Evolutionary conservation across 2,888 invertebrate species (phyloP), one percentile per base, ranked within the genome.

Genomic region (Drosophila antonietae): DNA sequence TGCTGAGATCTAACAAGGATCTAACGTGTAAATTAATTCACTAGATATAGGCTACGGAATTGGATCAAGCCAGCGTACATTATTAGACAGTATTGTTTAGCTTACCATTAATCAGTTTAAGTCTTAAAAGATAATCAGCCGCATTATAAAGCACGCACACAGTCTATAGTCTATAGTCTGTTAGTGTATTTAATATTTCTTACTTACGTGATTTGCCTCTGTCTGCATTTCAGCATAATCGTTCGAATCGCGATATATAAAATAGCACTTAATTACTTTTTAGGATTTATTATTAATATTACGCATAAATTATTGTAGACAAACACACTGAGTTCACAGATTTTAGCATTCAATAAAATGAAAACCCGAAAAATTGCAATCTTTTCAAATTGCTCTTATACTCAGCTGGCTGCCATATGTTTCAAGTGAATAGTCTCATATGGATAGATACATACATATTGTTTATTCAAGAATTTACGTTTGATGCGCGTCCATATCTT

Each of bases 301-400:
- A 78, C 47, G 63, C 70, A 70, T 83, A 83, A 76, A 76, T 78
- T 86, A 86, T 83, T 87, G 65, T 81, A 87, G 77, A 70, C 74
- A 76, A 55, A 68, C 56, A 76, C 41, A 55, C 60, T 69, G 68
- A 78, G 55, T 73, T 77, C 71, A 71, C 69, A 70, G 62, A 71
- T 60, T 71, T 67, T 69, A 73, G 72, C 73, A 76, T 79, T 69
- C 77, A 78, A 78, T 75, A 75, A 78, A 85, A 75, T 68, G 74
- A 75, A 65, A 73, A 66, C 35, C 53, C 59, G n/a, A n/a, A 65
- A 69, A 67, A 68, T 44, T 64, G 62, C 71, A 68, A 56, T 8
- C 59, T 46, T 20, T 28, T 5, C 15, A 59, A 41, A n/a, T 14
- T 55, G 4, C 35, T 23, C 28, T 20, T 46, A n/a, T 41, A 49